These are phyloP conservation scores for Palythoa heliodiscus DNA, from an alignment of 92 coral and sea anemone genomes.

Conservation along the genomic window DNA sequence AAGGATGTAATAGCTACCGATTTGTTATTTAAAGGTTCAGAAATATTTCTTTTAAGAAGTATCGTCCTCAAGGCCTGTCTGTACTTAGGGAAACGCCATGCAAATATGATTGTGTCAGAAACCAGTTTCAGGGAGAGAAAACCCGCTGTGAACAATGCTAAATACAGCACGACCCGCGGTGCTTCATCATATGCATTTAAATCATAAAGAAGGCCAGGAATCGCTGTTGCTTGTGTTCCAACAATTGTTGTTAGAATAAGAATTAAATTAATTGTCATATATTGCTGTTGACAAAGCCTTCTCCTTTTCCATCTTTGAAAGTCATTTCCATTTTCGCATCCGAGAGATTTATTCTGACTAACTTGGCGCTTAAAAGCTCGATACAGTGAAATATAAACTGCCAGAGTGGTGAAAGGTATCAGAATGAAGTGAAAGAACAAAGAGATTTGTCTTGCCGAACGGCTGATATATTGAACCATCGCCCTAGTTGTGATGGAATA, in stretches of 20 bases:
- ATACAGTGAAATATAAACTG: not conserved
- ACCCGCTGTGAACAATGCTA: not conserved
- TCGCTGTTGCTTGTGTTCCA: not conserved
- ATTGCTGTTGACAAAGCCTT: not conserved
- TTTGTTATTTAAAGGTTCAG: not conserved
- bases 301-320: not conserved
- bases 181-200: not conserved
- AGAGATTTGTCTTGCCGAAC: not conserved
- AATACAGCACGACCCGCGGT: not conserved
- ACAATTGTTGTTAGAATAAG: conserved; percentile 10
- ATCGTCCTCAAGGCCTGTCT: not conserved
- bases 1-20: not conserved
- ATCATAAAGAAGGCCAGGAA: not conserved
- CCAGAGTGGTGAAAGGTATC: not conserved
- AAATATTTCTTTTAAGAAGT: not conserved
- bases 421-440: not conserved
- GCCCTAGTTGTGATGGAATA: not conserved
- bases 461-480: not conserved
- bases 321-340: not conserved
- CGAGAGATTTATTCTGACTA: not conserved
- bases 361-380: not conserved
- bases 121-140: not conserved
- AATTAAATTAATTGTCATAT: not conserved
- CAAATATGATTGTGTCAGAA: conserved; percentile 2
- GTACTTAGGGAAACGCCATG: conserved; percentile 10